Percentiles rank a stretch among this genome's conserved stretches.
phyloP scores from a whole-genome alignment of 2,888 invertebrate genomes.

The Drosophila leonis region DNA sequence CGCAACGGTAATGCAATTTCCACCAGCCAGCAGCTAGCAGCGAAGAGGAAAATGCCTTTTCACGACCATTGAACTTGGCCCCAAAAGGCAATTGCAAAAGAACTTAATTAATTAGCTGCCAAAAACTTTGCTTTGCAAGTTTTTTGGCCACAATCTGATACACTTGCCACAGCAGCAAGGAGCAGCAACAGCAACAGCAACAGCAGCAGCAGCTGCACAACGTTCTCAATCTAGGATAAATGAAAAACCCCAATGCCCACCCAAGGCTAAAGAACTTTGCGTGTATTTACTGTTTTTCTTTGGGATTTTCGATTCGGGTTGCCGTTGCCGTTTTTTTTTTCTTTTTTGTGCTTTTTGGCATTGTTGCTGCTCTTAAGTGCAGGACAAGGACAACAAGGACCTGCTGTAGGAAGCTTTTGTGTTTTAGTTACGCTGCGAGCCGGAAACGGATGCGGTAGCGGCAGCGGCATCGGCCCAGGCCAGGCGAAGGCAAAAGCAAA shows the following conservation, averaged over 20 bases:
- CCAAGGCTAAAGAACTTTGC: slow-evolving; percentile 44
- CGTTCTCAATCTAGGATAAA: slow-evolving; percentile 13
- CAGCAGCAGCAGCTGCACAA: slow-evolving; percentile 44
- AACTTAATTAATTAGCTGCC: slow-evolving; percentile 82
- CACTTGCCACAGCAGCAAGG: slow-evolving; percentile 22
- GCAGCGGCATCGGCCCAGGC: slow-evolving; percentile 9
- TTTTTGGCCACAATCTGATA: slow-evolving; percentile 71
- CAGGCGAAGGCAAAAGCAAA: neutral
- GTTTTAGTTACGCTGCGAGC: slow-evolving; percentile 72
- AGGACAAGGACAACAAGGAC: slow-evolving; percentile 47
- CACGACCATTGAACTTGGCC: slow-evolving; percentile 39
- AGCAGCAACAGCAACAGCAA: slow-evolving; percentile 10
- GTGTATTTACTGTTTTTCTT: slow-evolving; percentile 71
- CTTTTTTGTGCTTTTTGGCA: slow-evolving; percentile 11
- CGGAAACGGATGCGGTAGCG: slow-evolving; percentile 62
- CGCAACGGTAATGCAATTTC: slow-evolving; percentile 66
- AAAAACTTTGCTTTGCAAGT: slow-evolving; percentile 56
- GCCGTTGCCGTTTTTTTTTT: slow-evolving; percentile 28
- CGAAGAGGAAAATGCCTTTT: slow-evolving; percentile 9
- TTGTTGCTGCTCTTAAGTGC: slow-evolving; percentile 65
- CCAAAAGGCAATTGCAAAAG: slow-evolving; percentile 12
- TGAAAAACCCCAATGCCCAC: slow-evolving; percentile 15
- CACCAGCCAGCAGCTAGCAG: slow-evolving; percentile 4
- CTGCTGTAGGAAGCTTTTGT: slow-evolving; percentile 67
- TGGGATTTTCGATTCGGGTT: slow-evolving; percentile 59